phyloP scores from a whole-genome alignment of 2,888 invertebrate genomes.

The Chrysolina oricalcia region DNA sequence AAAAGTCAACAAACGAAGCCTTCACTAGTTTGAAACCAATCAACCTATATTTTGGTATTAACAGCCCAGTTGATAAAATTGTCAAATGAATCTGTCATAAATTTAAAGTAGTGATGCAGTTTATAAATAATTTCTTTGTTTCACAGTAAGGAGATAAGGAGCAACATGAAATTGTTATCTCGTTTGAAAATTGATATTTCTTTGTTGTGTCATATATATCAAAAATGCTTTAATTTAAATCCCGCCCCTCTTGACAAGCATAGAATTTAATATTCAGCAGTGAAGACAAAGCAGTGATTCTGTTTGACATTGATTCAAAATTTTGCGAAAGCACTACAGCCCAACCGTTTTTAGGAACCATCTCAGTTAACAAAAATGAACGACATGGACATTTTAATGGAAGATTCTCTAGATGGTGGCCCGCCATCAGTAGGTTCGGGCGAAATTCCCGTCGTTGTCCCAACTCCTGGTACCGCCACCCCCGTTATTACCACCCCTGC shows the following conservation, averaged over 20 bases:
- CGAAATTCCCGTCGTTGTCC: conserved; percentile 74
- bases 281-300: not conserved
- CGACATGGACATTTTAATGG: conserved; percentile 80
- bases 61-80: too few species aligned
- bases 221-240: not conserved
- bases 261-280: conserved; percentile 17
- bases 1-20: too few species aligned
- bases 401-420: conserved; percentile 87
- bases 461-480: conserved; percentile 69
- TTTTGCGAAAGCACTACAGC: conserved; percentile 1
- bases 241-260: not conserved
- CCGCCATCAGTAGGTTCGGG: conserved; percentile 89
- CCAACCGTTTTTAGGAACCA: conserved; percentile 65
- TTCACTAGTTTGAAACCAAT: too few species aligned
- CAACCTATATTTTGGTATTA: too few species aligned
- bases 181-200: too few species aligned
- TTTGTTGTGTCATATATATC: not conserved
- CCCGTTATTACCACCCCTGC: conserved; percentile 46
- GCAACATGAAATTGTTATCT: too few species aligned
- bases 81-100: too few species aligned
- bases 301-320: conserved; percentile 11
- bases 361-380: conserved; percentile 77
- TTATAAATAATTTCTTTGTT: too few species aligned
- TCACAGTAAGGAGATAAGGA: not conserved
- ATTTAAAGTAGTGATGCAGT: too few species aligned